Evolutionary conservation across 64 coral and sea anemone species (phyloP).

Genomic region (Porites australiensis): DNA sequence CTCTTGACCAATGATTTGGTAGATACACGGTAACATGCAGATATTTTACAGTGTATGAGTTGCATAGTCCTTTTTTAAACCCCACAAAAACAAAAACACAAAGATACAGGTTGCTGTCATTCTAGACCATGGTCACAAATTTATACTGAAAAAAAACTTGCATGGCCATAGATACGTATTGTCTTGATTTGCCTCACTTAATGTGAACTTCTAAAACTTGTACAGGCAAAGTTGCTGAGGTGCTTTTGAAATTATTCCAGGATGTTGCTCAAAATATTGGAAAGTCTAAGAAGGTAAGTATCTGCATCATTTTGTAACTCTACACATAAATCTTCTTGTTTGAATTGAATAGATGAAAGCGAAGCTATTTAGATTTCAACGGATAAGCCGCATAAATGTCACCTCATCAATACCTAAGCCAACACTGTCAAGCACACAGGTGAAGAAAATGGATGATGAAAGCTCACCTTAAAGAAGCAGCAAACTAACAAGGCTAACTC

Average conservation of each 20-base stretch:
- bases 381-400: not conserved
- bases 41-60: too few relatives aligned
- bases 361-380: not conserved
- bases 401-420: slow-evolving; percentile 14
- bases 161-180: too few relatives aligned
- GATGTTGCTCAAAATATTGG: slow-evolving; percentile 60
- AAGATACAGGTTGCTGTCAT: too few relatives aligned
- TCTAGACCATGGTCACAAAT: too few relatives aligned
- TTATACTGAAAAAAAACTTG: too few relatives aligned
- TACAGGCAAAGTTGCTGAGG: slow-evolving; percentile 41
- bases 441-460: slow-evolving; percentile 4
- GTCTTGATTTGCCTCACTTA: not conserved
- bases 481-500: not conserved
- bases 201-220: not conserved
- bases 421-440: slow-evolving; percentile 5
- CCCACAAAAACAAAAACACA: too few relatives aligned
- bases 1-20: too few relatives aligned
- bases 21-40: too few relatives aligned
- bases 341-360: not conserved
- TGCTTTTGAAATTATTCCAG: slow-evolving; percentile 40
- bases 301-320: not conserved
- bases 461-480: not conserved
- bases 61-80: too few relatives aligned
- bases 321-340: not conserved
- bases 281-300: slow-evolving; percentile 58